Evolutionary conservation across 2,797 vertebrate species (phyloP).

Genomic region (Brachyalestes nurse): DNA sequence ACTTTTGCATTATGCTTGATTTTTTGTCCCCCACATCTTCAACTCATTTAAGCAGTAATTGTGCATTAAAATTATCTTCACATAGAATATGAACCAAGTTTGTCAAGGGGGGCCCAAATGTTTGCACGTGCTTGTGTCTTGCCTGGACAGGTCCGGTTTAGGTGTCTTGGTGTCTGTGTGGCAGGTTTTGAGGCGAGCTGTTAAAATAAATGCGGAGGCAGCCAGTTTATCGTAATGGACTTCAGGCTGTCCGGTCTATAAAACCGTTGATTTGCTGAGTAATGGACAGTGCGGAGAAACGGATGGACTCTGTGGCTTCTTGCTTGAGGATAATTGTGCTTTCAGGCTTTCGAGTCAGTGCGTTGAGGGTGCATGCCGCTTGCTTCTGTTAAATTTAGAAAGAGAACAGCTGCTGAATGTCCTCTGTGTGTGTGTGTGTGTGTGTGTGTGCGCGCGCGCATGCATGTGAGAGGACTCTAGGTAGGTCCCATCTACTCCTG

Average conservation of each 20-base stretch:
- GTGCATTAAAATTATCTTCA: too few species aligned
- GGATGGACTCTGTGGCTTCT: constrained; percentile 21
- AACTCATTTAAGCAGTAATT: too few species aligned
- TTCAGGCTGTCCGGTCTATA: background rate
- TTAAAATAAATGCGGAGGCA: background rate
- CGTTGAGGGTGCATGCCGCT: constrained; percentile 53
- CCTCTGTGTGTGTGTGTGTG: constrained; percentile 34
- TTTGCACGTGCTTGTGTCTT: too few species aligned
- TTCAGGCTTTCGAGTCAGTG: constrained; percentile 44
- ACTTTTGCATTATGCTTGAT: too few species aligned
- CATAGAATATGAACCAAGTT: too few species aligned
- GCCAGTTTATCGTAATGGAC: constrained; percentile 18
- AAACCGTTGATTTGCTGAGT: constrained; percentile 39
- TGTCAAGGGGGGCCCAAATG: too few species aligned
- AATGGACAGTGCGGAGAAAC: constrained; percentile 15
- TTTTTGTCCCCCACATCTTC: too few species aligned
- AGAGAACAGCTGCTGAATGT: constrained; percentile 71
- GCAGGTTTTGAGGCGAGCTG: background rate
- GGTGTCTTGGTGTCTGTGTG: too few species aligned
- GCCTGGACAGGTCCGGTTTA: too few species aligned
- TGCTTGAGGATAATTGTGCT: background rate
- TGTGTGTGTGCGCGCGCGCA: background rate
- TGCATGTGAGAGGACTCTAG: constrained; percentile 5
- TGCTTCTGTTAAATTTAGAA: constrained; percentile 73
- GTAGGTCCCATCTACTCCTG: background rate